Conservation (phyloP, 23 tunicate genomes). For the Ascidia mentula region DNA sequence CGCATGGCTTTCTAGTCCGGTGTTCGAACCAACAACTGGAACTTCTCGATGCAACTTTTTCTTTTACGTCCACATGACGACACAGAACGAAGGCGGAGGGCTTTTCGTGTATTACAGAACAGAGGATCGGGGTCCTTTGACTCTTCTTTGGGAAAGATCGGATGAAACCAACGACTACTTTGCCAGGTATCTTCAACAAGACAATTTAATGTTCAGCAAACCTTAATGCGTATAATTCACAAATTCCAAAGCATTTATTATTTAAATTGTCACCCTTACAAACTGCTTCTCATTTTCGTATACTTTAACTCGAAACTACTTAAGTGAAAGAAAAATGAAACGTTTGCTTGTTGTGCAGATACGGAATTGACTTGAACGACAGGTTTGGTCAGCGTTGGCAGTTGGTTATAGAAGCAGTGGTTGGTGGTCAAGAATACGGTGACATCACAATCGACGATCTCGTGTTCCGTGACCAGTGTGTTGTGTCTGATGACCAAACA, state of each 20-base stretch:
- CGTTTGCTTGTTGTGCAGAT: conserved; percentile 39
- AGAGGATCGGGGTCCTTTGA: conserved; percentile 64
- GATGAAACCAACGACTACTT: conserved; percentile 50
- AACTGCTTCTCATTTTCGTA: no score
- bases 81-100: conserved; percentile 78
- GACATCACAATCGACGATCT: conserved; percentile 87
- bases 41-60: conserved; percentile 46
- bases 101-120: conserved; percentile 58
- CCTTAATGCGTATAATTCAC: no score
- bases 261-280: no score
- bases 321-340: no score
- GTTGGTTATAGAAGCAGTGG: conserved; percentile 65
- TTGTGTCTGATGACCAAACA: conserved; percentile 38
- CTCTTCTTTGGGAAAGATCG: conserved; percentile 52
- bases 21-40: conserved; percentile 82
- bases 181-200: conserved; percentile 49
- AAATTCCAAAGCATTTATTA: no score
- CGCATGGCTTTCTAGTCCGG: conserved; percentile 64
- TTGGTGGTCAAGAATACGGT: conserved; percentile 71
- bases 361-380: conserved; percentile 42
- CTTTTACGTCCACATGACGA: conserved; percentile 76
- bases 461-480: conserved; percentile 72
- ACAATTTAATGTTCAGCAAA: no score
- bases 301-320: no score
- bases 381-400: conserved; percentile 58